phyloP scores from a whole-genome alignment of 2,888 invertebrate genomes.

The Drymonia ruficornis region DNA sequence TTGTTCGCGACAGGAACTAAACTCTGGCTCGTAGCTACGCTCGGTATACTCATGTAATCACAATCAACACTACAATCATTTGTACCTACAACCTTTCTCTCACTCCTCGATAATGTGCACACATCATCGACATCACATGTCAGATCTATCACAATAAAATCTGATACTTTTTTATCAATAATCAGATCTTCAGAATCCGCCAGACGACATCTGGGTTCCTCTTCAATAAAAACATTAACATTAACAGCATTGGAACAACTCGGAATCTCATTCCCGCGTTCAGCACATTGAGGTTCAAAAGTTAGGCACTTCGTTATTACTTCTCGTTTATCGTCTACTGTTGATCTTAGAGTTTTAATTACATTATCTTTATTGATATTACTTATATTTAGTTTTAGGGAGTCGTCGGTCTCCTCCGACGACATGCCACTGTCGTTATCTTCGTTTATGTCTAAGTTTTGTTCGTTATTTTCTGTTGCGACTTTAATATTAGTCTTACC shows the following conservation, averaged over 20 bases:
- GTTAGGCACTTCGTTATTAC: slow-evolving; percentile 79
- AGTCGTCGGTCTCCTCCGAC: slow-evolving; percentile 77
- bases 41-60: slow-evolving; percentile 67
- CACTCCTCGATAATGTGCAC: slow-evolving; percentile 48
- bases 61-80: slow-evolving; percentile 61
- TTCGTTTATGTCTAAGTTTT: slow-evolving; percentile 35
- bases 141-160: slow-evolving; percentile 78
- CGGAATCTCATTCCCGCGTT: slow-evolving; percentile 78
- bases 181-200: slow-evolving; percentile 39
- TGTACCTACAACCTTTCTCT: slow-evolving; percentile 54
- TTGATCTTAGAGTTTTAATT: slow-evolving; percentile 51
- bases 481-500: slow-evolving; percentile 60
- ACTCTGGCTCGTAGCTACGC: slow-evolving; percentile 64
- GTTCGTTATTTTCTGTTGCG: slow-evolving; percentile 39
- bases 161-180: slow-evolving; percentile 49
- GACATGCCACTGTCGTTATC: slow-evolving; percentile 77
- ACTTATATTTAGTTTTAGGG: slow-evolving; percentile 59
- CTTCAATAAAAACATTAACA: slow-evolving; percentile 59
- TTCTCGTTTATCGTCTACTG: slow-evolving; percentile 51
- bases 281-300: slow-evolving; percentile 63
- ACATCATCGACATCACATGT: slow-evolving; percentile 67
- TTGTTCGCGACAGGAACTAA: slow-evolving; percentile 78
- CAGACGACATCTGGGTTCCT: slow-evolving; percentile 40
- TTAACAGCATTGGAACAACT: slow-evolving; percentile 72
- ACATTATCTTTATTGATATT: slow-evolving; percentile 52